Conservation (phyloP, 2,888 invertebrate genomes). For the Hesperia comma region DNA sequence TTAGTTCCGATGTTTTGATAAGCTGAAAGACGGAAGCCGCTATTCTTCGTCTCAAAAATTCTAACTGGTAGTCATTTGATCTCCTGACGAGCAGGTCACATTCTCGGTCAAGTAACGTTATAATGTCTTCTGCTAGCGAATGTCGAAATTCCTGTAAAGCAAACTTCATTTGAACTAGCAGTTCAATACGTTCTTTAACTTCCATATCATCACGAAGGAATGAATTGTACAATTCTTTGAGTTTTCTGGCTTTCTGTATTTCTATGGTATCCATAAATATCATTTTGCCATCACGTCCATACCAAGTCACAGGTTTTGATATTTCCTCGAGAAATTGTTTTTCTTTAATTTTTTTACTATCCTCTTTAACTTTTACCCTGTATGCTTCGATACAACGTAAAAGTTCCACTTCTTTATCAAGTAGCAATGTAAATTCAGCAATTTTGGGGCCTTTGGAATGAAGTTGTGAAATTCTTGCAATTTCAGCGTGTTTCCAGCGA, state of each 20-base stretch:
- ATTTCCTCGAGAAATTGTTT: slow-evolving; percentile 86
- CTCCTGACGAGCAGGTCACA: slow-evolving; percentile 87
- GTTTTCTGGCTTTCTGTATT: slow-evolving; percentile 90
- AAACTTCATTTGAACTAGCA: slow-evolving; percentile 88
- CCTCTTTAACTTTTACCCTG: slow-evolving; percentile 84
- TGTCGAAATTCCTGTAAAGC: slow-evolving; percentile 86
- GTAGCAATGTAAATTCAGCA: slow-evolving; percentile 87
- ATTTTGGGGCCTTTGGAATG: slow-evolving; percentile 88
- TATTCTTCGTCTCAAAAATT: slow-evolving; percentile 87
- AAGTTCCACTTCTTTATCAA: slow-evolving; percentile 89
- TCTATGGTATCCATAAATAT: slow-evolving; percentile 92
- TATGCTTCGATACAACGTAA: slow-evolving; percentile 88
- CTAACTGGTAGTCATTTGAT: slow-evolving; percentile 83
- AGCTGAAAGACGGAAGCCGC: slow-evolving; percentile 82
- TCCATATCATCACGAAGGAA: slow-evolving; percentile 84
- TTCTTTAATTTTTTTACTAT: slow-evolving; percentile 84
- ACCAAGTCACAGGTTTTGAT: slow-evolving; percentile 90
- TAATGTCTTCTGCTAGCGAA: slow-evolving; percentile 82
- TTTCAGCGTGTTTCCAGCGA: slow-evolving; percentile 86
- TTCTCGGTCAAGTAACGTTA: slow-evolving; percentile 88
- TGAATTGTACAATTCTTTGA: slow-evolving; percentile 88
- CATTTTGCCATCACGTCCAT: slow-evolving; percentile 87
- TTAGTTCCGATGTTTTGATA: slow-evolving; percentile 84
- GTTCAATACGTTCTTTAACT: slow-evolving; percentile 87
- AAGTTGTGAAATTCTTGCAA: slow-evolving; percentile 84